Percentiles rank a stretch among this genome's conserved stretches.
These are phyloP conservation scores for Camarhynchus parvulus DNA, from an alignment of 2,113 vertebrate species.

Conservation along the genomic window DNA sequence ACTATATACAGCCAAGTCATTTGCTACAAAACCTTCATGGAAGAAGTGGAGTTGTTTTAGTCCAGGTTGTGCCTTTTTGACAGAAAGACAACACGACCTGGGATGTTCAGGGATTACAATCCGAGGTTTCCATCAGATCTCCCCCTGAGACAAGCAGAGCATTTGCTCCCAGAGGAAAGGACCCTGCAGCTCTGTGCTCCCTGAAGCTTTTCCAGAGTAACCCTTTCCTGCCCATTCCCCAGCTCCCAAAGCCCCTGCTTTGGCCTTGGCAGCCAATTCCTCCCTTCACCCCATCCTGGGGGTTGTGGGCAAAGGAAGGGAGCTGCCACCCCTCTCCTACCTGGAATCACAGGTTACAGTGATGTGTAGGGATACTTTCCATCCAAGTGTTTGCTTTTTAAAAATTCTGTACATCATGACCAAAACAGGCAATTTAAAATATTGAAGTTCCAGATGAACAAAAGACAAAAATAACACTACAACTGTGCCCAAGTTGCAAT, in stretches of 20 bases:
- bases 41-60: background rate
- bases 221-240: background rate
- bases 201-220: background rate
- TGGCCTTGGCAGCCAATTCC: background rate
- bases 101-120: background rate
- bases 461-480: background rate
- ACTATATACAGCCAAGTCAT: background rate
- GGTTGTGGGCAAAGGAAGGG: background rate
- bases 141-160: background rate
- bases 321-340: background rate
- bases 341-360: background rate
- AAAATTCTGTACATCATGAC: background rate
- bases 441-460: background rate
- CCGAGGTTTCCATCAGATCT: background rate
- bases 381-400: background rate
- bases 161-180: background rate
- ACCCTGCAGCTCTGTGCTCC: slow-evolving; percentile 17
- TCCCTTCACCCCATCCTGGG: background rate
- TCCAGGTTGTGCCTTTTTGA: background rate
- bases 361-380: background rate
- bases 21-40: background rate
- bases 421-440: background rate
- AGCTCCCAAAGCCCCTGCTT: background rate
- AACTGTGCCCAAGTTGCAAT: background rate
- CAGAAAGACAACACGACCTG: background rate